Evolutionary conservation across 2,113 vertebrate species (phyloP), one percentile per base, ranked within the genome.

Genomic region (Chloebia gouldiae): DNA sequence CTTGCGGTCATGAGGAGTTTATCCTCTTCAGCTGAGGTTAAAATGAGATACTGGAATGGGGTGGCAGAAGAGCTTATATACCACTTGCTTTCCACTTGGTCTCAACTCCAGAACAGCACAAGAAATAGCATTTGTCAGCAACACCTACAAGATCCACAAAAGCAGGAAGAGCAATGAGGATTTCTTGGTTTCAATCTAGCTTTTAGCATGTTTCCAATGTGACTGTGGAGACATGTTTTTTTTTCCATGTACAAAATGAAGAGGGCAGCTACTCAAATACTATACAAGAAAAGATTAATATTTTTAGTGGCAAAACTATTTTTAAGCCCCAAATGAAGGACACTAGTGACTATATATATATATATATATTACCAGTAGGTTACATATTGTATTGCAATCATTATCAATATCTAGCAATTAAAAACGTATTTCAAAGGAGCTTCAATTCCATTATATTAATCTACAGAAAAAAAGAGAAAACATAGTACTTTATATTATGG

Each of bases 331-430:
- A 84, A 56, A 66, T 14, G 24, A 78, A 73, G 30, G 11, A 28
- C 10, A 11, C 7, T 73, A 18, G 5, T 13, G 22, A 35, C n/a
- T 16, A 3, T 33, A 8, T 3, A 8, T 5, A 27, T 2, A 4
- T 39, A 22, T 50, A 25, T 50, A 49, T 81, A 17, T 71, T 68
- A n/a, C 7, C 40, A 90, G 21, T 2, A 51, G 3, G 3, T 8
- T 23, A 18, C 22, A 3, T 14, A 35, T 54, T 40, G 2, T 18
- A 53, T 22, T 75, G 25, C 9, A 61, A 28, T 60, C 10, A 6
- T 27, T 88, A 42, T 24, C 1, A 2, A 44, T 33, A 61, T 19
- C 11, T 45, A 54, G 4, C 22, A 51, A 60, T 44, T 56, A 63
- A 27, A 2, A 60, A 24, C 49, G 14, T 51, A 73, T 80, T 92